Percentiles rank a stretch among this genome's conserved stretches.
These are phyloP conservation scores for Megalurothrips usitatus DNA, from an alignment of 2,888 invertebrate genomes.

Conservation along the genomic window DNA sequence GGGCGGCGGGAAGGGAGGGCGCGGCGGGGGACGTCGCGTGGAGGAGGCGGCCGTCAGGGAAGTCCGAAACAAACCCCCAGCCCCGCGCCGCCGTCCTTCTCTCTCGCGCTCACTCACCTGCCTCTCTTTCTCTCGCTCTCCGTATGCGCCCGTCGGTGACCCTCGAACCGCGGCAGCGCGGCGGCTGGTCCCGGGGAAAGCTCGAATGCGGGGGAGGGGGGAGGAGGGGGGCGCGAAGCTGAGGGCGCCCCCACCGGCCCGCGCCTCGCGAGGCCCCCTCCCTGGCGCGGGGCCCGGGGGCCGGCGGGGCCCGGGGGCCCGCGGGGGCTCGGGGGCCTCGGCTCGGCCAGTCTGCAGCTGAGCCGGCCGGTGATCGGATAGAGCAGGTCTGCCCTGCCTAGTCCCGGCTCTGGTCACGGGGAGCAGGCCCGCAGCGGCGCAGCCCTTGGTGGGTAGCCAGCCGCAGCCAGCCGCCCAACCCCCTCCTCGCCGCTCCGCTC, in stretches of 20 bases:
- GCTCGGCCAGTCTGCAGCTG: not conserved
- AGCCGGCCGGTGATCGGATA: not conserved
- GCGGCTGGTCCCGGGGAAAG: not conserved
- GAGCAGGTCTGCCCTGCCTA: too few relatives aligned
- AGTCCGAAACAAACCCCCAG: constrained; percentile 11
- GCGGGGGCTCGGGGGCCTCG: not conserved
- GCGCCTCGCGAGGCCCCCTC: too few relatives aligned
- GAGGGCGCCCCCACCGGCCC: too few relatives aligned
- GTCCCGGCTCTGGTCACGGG: too few relatives aligned
- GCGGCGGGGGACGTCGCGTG: constrained; percentile 54
- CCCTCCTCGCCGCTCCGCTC: too few relatives aligned
- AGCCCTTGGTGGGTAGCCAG: too few relatives aligned
- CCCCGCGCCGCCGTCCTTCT: not conserved
- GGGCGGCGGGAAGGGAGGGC: constrained; percentile 48
- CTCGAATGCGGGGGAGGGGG: too few relatives aligned
- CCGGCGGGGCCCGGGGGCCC: not conserved
- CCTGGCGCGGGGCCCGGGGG: not conserved
- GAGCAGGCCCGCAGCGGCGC: too few relatives aligned
- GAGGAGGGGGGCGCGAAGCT: too few relatives aligned
- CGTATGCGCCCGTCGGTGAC: too few relatives aligned
- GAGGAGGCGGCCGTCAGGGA: not conserved
- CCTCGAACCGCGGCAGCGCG: not conserved
- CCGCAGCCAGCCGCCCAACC: too few relatives aligned
- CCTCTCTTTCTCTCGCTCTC: too few relatives aligned
- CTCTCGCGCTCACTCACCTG: not conserved